Conservation (phyloP, 2,113 vertebrate species). For the Lamprotornis superbus region DNA sequence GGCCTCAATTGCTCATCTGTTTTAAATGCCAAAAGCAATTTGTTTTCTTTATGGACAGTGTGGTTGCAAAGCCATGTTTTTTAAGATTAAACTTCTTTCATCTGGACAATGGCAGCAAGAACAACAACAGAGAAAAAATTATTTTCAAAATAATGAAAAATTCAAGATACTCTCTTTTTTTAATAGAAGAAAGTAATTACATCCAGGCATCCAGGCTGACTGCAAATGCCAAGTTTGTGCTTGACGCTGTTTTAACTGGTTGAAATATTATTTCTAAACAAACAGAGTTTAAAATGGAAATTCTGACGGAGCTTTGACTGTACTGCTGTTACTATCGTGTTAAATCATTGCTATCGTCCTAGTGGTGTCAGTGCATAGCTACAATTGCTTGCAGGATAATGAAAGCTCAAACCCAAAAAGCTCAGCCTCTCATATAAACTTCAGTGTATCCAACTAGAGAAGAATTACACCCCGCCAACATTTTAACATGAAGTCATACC, state of each 20-base stretch:
- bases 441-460: background rate
- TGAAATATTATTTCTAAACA: slow-evolving; percentile 64
- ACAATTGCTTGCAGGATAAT: background rate
- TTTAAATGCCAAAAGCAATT: slow-evolving; percentile 41
- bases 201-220: slow-evolving; percentile 37
- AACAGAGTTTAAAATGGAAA: slow-evolving; percentile 65
- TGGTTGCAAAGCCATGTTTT: slow-evolving; percentile 32
- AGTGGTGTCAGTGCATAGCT: slow-evolving; percentile 20
- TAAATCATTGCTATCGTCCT: slow-evolving; percentile 41
- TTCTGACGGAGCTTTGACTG: slow-evolving; percentile 10
- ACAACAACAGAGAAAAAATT: background rate
- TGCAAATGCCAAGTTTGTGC: slow-evolving; percentile 48
- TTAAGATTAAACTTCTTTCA: slow-evolving; percentile 41
- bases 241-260: slow-evolving; percentile 41
- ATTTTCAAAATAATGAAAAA: slow-evolving; percentile 46
- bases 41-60: slow-evolving; percentile 25
- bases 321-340: background rate
- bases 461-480: background rate
- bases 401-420: background rate
- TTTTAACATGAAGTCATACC: slow-evolving; percentile 23
- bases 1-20: slow-evolving; percentile 35
- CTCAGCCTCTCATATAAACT: background rate
- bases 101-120: slow-evolving; percentile 39
- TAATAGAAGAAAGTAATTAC: slow-evolving; percentile 30
- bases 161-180: background rate